phyloP scores from a whole-genome alignment of 2,113 vertebrate genomes.

The Sarotherodon lohbergeri region DNA sequence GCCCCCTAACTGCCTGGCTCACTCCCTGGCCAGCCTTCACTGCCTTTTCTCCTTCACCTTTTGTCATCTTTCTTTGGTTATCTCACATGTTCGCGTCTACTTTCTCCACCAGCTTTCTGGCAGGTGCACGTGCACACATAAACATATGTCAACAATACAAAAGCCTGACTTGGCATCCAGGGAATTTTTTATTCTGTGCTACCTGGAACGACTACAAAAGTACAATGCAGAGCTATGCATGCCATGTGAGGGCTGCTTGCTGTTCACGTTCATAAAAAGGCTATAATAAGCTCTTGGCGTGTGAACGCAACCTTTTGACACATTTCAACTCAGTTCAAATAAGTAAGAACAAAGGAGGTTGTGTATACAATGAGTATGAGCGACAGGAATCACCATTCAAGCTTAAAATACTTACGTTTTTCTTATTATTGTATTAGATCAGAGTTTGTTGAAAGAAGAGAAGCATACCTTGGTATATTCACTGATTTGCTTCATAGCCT shows the following conservation, averaged over 20 bases:
- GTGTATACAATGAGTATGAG: neutral
- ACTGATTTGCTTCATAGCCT: neutral
- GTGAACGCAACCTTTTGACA: neutral
- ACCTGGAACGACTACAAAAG: constrained; percentile 48
- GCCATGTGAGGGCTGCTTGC: constrained; percentile 6
- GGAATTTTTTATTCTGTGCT: neutral
- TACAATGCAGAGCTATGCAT: neutral
- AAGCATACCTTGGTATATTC: neutral
- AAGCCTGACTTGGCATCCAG: constrained; percentile 21
- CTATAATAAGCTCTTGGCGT: constrained; percentile 6
- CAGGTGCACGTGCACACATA: neutral
- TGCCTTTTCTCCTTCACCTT: constrained; percentile 6
- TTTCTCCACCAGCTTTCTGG: neutral
- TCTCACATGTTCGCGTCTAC: neutral
- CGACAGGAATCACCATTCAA: neutral
- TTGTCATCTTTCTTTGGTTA: constrained; percentile 35
- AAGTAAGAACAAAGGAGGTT: neutral
- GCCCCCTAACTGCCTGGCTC: constrained; percentile 2
- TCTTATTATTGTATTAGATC: neutral
- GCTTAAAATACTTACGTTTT: neutral
- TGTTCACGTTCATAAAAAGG: neutral
- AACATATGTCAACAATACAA: constrained; percentile 25
- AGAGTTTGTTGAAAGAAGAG: neutral
- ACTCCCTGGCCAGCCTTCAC: constrained; percentile 3
- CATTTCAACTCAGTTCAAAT: neutral